Evolutionary conservation across 2,888 invertebrate genomes (phyloP), one percentile per base, ranked within the genome.

Genomic region (Arctia plantaginis): DNA sequence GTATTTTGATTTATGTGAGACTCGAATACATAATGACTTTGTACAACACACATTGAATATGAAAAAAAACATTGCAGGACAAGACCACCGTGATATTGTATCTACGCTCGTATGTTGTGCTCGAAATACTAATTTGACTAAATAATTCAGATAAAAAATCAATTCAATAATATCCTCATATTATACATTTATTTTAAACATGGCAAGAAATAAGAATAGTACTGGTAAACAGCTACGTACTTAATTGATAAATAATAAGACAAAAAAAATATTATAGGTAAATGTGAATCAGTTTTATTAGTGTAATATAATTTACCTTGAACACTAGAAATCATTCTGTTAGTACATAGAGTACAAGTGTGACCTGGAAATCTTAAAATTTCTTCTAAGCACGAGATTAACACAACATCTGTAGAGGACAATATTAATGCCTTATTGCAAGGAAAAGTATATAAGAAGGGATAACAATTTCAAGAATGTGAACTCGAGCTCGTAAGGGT

Each of bases 1-100:
- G 77, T 74, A 74, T 71, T 75, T 78, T 78, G 82, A 75, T 69
- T 80, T 71, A 72, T 59, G 27, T 74, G 75, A 78, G 77, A 73
- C 30, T 13, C 23, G 75, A 80, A 82, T 82, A 72, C 66, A 65
- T 77, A 76, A 59, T 51, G 71, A 62, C 59, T 81, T 72, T 20
- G 75, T 74, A 20, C 23, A 12, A 69, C 72, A 72, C 39, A 59
- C 20, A 66, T 23, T 13, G 69, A 77, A 77, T 81, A 74, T 35
- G 51, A 74, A 75, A 74, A 39, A 27, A 41, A n/a, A n/a, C 68
- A 0, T 30, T 18, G 59, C 18, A 15, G 30, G 10, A 62, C 59
- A 15, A 15, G 18, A 18, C 66, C 55, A 69, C 33, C 65, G 27
- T 62, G 39, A 27, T 35, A 13, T 35, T 39, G 18, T 27, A 47